Conservation (phyloP, 2,113 vertebrate species). For the Malurus melanocephalus region DNA sequence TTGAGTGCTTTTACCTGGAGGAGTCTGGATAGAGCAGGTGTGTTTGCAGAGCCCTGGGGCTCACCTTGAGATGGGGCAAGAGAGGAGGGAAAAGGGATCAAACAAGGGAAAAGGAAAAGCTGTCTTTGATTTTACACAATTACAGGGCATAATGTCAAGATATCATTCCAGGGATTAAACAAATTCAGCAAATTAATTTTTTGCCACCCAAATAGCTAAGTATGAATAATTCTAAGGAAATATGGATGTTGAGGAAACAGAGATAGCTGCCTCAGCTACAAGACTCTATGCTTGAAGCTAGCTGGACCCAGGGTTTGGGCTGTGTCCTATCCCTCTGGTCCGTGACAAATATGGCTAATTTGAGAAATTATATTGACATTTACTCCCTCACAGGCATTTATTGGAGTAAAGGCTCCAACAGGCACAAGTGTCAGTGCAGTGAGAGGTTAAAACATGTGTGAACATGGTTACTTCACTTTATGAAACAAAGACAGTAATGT, state of each 20-base stretch:
- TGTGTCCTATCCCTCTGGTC: background rate
- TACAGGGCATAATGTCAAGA: background rate
- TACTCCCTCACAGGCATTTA: background rate
- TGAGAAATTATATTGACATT: background rate
- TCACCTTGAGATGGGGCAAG: background rate
- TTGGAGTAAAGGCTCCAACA: background rate
- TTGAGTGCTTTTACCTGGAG: background rate
- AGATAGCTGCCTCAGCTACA: background rate
- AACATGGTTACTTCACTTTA: background rate
- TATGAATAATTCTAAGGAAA: background rate
- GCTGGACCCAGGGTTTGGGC: background rate
- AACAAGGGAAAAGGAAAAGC: background rate
- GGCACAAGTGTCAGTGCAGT: background rate
- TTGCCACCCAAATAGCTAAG: background rate
- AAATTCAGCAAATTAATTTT: background rate
- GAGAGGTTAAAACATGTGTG: background rate
- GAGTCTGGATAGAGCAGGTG: fast-evolving
- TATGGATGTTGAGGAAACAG: background rate
- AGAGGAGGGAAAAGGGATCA: background rate
- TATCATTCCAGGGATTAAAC: background rate
- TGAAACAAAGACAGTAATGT: background rate
- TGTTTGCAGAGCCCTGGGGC: background rate
- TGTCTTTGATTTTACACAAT: background rate
- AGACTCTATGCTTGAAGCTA: background rate
- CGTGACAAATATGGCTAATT: background rate